Base-by-base conservation (phyloP, 2,888 invertebrate genomes). In the Lottia scabra region DNA sequence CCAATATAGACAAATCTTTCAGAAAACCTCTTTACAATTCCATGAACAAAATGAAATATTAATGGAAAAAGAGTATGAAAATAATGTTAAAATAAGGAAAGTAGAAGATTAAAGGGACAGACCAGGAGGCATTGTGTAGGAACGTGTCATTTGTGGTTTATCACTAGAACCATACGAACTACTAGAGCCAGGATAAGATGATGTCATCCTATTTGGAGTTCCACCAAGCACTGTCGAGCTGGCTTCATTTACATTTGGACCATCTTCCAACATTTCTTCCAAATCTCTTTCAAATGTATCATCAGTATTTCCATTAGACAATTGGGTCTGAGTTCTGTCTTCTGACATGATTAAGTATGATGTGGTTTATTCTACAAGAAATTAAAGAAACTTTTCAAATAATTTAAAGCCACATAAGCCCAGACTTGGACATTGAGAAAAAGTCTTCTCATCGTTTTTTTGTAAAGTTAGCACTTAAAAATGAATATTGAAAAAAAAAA, bases 181-280 rank as follows among this genome's bases (percentile, higher is more conserved):
- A 26, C 70, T 70, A 46, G 73, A 46, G n/a, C 70, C 80, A n/a
- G 76, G 72, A 71, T 76, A 78, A 13, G 78, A 73, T 16, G 75
- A 66, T 2, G 75, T 69, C 73, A 80, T 78, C 45, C 68, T 66
- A 43, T 75, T 75, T 15, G 78, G 75, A 5, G 76, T 79, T 8
- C 83, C 85, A 48, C 81, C 79, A 77, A 86, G 86, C 10, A 88
- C 86, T 19, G 84, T 85, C 38, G 83, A 84, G 66, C 86, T 85
- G 38, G 82, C 78, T 64, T 87, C 86, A 70, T 84, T 84, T 38
- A 87, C 80, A 68, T 78, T 81, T 6, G 87, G 87, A 8, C 84
- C 88, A 75, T 87, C 88, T 67, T 87, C 86, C 75, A 88, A 75
- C 77, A 87, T 87, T 70, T 88, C 87, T 66, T 86, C 85, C 56